phyloP scores from a whole-genome alignment of 2,797 vertebrate genomes.

The Limnodromus scolopaceus region DNA sequence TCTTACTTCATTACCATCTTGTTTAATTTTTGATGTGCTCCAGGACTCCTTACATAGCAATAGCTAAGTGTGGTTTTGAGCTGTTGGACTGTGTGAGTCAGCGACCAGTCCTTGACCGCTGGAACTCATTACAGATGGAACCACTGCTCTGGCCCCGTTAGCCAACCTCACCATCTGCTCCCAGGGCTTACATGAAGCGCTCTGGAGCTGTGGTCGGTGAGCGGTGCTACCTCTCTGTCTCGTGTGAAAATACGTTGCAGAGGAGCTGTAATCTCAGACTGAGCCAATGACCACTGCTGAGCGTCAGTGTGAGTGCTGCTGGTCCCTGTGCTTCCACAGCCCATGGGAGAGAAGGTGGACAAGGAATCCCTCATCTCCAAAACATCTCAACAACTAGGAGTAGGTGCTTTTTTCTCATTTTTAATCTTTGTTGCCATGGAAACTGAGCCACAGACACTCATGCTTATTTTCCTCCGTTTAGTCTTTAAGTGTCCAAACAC shows the following conservation, averaged over 20 bases:
- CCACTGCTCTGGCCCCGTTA: not conserved
- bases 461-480: not conserved
- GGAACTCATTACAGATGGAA: not conserved
- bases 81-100: not conserved
- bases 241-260: not conserved
- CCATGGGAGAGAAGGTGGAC: not conserved
- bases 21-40: not conserved
- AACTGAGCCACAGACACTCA: not conserved
- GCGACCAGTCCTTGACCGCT: not conserved
- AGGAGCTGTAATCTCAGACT: not conserved
- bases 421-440: not conserved
- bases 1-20: not conserved
- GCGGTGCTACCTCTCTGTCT: not conserved
- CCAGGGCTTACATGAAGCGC: not conserved
- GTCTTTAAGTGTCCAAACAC: not conserved
- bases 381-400: not conserved
- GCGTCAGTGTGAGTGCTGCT: fast-evolving
- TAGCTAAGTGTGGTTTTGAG: not conserved
- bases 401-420: not conserved
- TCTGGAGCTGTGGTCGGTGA: not conserved
- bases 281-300: not conserved
- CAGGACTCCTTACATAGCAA: not conserved
- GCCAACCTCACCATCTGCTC: not conserved
- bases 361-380: not conserved
- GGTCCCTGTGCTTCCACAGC: not conserved